Base-by-base conservation (phyloP, 2,888 invertebrate species). In the Drosophila putrida region DNA sequence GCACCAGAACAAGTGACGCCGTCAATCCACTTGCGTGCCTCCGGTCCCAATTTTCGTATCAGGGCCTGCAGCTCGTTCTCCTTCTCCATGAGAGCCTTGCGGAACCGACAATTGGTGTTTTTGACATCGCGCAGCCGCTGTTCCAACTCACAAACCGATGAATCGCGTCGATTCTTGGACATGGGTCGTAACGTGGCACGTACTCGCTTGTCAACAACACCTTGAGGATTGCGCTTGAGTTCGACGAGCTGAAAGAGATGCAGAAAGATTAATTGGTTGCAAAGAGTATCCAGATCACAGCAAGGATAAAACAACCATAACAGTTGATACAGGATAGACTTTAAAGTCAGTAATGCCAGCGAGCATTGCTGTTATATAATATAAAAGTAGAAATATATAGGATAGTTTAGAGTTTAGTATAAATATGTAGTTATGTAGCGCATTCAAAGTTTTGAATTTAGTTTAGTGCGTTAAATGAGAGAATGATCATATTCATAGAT, bases 131-230 rank as follows among this genome's bases (percentile, higher is more conserved):
- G 96, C 89, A 98, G 93, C 67, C 96, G 95, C 70, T 96, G 95
- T 90, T 97, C 97, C 69, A 97, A 93, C 91, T 97, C 97, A 49
- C 96, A 96, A 0, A 96, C 95, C 6, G 96, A 96, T 0, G 97
- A 97, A 85, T 97, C 96, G 75, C 97, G 94, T 67, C 97, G 94
- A 90, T 94, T 94, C 85, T 96, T 96, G 4, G 96, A 96, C 94
- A 95, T 95, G 1, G 98, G 98, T 68, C 97, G 95, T 53, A 98
- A 93, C 0, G 98, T 98, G 1, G 98, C 97, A 41, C 98, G 94
- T 68, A 97, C 96, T 62, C 97, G 94, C 90, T 96, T 96, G 88
- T 97, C 96, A 50, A 96, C 95, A 5, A 96, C 95, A 0, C 97
- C 98, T 81, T 95, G 95, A 0, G 98, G 97, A 92, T 95, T 95